phyloP scores from a whole-genome alignment of 2,888 invertebrate genomes.

The Cepaea hortensis region DNA sequence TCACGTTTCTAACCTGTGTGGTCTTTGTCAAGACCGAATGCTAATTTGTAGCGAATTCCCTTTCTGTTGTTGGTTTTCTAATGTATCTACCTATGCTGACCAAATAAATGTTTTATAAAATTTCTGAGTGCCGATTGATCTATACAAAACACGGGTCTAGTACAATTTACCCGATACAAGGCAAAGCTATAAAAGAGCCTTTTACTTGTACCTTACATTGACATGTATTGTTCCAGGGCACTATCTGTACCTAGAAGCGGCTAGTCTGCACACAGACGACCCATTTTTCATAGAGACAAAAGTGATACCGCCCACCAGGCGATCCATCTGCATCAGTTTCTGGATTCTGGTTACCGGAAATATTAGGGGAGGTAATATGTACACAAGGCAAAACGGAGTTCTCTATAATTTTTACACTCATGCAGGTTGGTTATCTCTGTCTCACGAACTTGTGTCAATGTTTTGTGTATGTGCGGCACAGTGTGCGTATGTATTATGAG shows the following conservation, averaged over 20 bases:
- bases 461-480: too few species aligned
- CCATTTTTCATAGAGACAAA: neutral
- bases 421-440: neutral
- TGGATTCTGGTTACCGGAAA: neutral
- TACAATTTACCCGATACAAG: too few species aligned
- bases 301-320: neutral
- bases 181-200: too few species aligned
- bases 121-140: too few species aligned
- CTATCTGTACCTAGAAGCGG: neutral
- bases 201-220: too few species aligned
- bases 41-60: neutral
- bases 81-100: too few species aligned
- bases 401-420: neutral
- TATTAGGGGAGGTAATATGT: neutral
- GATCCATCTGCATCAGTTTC: neutral
- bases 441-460: too few species aligned
- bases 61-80: neutral
- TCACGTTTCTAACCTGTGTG: neutral
- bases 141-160: too few species aligned
- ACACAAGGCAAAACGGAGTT: neutral
- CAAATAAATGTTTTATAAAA: too few species aligned
- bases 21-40: too few species aligned
- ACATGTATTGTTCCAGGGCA: neutral
- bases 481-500: too few species aligned
- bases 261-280: neutral